Evolutionary conservation across 1,140 invertebrate genomes (phyloP).

Genomic region (Saccostrea glomerata): DNA sequence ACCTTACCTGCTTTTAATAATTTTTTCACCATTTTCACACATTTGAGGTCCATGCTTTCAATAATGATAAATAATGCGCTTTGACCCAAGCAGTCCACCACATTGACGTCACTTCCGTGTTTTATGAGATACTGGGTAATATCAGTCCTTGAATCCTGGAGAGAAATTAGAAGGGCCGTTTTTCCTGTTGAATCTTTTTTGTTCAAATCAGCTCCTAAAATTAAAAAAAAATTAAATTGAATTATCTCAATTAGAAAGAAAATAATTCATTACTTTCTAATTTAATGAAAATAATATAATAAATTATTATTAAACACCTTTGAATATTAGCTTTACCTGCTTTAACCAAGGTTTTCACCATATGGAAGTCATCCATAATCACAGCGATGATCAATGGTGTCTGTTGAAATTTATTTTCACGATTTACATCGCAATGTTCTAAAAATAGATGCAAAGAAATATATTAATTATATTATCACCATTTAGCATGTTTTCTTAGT

Average conservation of each 20-base stretch:
- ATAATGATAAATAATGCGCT: constrained; percentile 44
- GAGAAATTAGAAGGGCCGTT: constrained; percentile 42
- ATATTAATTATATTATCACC: not conserved
- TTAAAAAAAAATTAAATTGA: not conserved
- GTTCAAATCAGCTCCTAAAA: constrained; percentile 37
- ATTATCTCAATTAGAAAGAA: not conserved
- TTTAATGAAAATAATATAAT: not conserved
- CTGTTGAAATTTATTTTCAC: constrained; percentile 42
- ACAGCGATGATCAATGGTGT: constrained; percentile 47
- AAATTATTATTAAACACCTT: not conserved
- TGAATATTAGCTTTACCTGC: constrained; percentile 25
- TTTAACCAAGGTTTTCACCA: constrained; percentile 48
- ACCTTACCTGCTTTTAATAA: constrained; percentile 48
- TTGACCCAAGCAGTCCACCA: constrained; percentile 43
- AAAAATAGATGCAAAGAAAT: constrained; percentile 5
- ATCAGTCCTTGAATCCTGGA: constrained; percentile 27
- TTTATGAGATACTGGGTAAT: constrained; percentile 39
- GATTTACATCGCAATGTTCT: constrained; percentile 51
- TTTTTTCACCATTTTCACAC: constrained; percentile 38
- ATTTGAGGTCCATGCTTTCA: constrained; percentile 41
- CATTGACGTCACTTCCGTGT: constrained; percentile 53
- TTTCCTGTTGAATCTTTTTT: constrained; percentile 45
- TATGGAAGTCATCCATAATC: constrained; percentile 48
- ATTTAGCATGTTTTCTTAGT: not conserved
- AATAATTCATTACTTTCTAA: not conserved